These are phyloP conservation scores for Parotia lawesii DNA, from an alignment of 2,113 vertebrate genomes.

Conservation along the genomic window DNA sequence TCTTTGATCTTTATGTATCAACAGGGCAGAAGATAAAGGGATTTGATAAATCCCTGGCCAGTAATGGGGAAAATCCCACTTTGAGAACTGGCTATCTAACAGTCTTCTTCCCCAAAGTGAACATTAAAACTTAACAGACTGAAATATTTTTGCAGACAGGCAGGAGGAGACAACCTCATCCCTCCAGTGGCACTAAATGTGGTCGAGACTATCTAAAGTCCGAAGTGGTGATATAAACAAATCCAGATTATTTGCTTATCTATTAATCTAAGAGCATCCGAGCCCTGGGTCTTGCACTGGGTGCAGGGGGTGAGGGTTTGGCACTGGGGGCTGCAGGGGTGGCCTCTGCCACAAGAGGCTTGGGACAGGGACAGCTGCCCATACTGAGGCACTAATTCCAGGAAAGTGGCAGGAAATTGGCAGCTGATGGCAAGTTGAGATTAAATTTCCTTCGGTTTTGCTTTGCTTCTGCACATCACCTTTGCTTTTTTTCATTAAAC, in stretches of 20 bases:
- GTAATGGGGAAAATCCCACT: neutral
- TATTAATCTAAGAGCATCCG: rapidly evolving
- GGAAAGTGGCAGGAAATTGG: neutral
- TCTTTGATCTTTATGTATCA: neutral
- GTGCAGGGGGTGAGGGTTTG: neutral
- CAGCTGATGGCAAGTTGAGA: neutral
- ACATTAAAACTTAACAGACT: neutral
- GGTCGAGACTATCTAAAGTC: neutral
- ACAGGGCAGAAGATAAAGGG: neutral
- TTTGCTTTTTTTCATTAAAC: neutral
- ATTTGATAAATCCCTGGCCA: neutral
- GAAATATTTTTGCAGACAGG: neutral
- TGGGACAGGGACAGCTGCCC: neutral
- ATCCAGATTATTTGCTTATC: neutral
- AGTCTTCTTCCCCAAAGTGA: neutral
- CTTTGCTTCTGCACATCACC: neutral
- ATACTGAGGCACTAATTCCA: rapidly evolving
- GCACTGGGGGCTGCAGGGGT: neutral
- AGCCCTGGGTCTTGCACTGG: neutral
- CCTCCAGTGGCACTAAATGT: neutral
- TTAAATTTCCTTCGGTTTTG: neutral
- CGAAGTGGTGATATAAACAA: neutral
- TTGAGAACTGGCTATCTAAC: neutral
- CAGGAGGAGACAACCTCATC: neutral
- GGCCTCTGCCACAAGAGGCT: neutral